A percentile compares a stretch with the other conserved stretches of the same genome.
Conservation (phyloP, 2,797 vertebrate genomes). For the Picus viridis region DNA sequence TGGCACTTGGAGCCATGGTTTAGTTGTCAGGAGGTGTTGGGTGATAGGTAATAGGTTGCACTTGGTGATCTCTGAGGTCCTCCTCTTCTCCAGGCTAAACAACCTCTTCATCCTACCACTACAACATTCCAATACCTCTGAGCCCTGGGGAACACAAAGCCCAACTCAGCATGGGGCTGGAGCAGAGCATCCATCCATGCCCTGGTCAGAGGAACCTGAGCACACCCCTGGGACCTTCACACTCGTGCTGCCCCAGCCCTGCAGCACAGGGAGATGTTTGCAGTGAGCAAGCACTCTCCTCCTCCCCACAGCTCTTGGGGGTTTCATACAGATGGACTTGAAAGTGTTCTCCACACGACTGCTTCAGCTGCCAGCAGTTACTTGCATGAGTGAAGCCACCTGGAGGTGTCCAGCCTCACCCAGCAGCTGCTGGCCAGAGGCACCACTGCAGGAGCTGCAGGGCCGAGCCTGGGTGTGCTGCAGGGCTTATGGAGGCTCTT, state of each 20-base stretch:
- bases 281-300: accelerated
- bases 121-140: neutral
- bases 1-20: too few species aligned
- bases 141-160: accelerated
- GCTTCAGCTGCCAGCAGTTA: neutral
- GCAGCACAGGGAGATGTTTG: accelerated
- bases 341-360: neutral
- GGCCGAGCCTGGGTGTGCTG: accelerated
- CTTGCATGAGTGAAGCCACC: neutral
- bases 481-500: neutral
- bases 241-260: neutral
- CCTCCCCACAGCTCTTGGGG: accelerated
- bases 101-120: too few species aligned
- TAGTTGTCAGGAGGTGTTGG: too few species aligned
- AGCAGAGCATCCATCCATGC: neutral
- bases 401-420: neutral
- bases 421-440: neutral
- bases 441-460: neutral
- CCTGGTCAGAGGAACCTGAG: neutral
- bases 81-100: too few species aligned
- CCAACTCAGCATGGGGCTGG: accelerated
- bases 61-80: too few species aligned
- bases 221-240: accelerated
- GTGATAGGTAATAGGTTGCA: too few species aligned
- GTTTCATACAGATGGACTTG: neutral